phyloP scores from a whole-genome alignment of 2,888 invertebrate species.

The Siphonodentalium dalli region DNA sequence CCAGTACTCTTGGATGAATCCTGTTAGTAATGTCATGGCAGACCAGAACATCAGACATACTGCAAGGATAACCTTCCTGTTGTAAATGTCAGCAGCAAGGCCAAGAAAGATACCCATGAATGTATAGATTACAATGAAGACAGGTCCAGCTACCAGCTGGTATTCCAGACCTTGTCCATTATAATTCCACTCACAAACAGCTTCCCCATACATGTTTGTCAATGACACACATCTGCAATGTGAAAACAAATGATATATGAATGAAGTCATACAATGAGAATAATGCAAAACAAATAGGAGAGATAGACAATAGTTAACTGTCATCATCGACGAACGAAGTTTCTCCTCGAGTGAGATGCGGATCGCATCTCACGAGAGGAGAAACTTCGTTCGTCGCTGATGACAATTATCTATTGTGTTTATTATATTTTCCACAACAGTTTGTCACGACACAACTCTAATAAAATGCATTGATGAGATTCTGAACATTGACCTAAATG shows the following conservation, averaged over 20 bases:
- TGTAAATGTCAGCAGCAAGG: constrained; percentile 71
- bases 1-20: constrained; percentile 86
- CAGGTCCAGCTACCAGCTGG: constrained; percentile 90
- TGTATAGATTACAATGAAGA: constrained; percentile 90
- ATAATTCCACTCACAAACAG: constrained; percentile 90
- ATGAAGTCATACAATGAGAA: not conserved
- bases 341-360: no score
- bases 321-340: no score
- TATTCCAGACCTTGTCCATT: constrained; percentile 91
- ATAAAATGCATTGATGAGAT: no score
- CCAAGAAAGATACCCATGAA: constrained; percentile 86
- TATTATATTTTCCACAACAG: no score
- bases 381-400: no score
- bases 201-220: constrained; percentile 68
- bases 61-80: constrained; percentile 71
- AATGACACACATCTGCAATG: constrained; percentile 30
- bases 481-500: no score
- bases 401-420: no score
- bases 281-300: no score
- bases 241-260: not conserved
- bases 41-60: constrained; percentile 83
- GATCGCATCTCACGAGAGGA: no score
- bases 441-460: no score
- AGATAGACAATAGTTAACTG: no score
- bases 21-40: constrained; percentile 84